Conservation (phyloP, 37 sponge, comb jelly and placozoan genomes). For the Oopsacas minuta region DNA sequence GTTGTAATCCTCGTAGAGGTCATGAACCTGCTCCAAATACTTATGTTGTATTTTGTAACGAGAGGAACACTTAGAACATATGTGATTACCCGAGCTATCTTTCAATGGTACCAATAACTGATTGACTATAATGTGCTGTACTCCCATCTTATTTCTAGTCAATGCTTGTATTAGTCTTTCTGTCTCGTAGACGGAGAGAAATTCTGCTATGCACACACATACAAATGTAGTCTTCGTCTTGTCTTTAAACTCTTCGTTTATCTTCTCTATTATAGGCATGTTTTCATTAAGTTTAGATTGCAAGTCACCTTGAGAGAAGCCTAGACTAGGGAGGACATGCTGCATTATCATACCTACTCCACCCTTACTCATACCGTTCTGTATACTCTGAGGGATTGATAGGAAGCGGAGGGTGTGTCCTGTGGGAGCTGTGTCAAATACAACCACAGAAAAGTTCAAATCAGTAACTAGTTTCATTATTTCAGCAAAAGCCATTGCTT, state of each 20-base stretch:
- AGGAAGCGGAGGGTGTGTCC: conserved; percentile 95
- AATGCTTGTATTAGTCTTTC: conserved; percentile 93
- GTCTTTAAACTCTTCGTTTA: conserved; percentile 73
- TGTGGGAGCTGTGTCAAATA: conserved; percentile 98
- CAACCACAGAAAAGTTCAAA: conserved; percentile 89
- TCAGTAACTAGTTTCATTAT: conserved; percentile 78
- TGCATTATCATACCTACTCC: not conserved
- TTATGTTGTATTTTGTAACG: conserved; percentile 70
- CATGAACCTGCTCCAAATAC: conserved; percentile 89
- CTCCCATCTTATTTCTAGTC: conserved; percentile 76
- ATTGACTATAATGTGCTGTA: conserved; percentile 87
- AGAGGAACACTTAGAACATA: conserved; percentile 71
- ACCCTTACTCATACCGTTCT: conserved; percentile 53
- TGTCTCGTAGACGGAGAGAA: conserved; percentile 94
- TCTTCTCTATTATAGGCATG: conserved; percentile 60
- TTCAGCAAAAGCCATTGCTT: conserved; percentile 85
- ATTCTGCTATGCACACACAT: conserved; percentile 96
- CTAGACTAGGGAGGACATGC: not conserved
- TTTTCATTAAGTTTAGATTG: conserved; percentile 34
- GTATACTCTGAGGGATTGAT: conserved; percentile 74
- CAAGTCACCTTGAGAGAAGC: not conserved
- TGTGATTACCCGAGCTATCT: conserved; percentile 36
- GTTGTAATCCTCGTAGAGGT: conserved; percentile 95
- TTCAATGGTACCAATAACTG: conserved; percentile 72
- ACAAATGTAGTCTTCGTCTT: conserved; percentile 87